These are phyloP conservation scores for Porites lobata DNA, from an alignment of 92 coral and sea anemone genomes.

Conservation along the genomic window DNA sequence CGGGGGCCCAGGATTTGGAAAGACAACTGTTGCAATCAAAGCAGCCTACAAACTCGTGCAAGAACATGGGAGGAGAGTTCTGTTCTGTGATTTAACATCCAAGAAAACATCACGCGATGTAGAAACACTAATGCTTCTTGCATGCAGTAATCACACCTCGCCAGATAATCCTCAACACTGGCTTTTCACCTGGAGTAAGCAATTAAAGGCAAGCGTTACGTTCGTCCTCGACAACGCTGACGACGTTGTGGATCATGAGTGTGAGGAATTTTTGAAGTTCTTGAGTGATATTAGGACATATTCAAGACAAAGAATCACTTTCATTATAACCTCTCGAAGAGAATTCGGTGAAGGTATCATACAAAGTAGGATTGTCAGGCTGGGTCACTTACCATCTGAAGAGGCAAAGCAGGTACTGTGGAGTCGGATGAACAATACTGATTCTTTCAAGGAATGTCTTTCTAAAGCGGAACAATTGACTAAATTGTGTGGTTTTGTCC, in stretches of 20 bases:
- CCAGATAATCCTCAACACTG: conserved; percentile 21
- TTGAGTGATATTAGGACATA: background rate
- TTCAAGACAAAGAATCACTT: background rate
- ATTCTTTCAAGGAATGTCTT: background rate
- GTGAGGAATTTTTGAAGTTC: background rate
- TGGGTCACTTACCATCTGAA: background rate
- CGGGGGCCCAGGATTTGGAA: conserved; percentile 57
- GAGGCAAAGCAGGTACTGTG: background rate
- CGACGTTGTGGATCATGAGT: background rate
- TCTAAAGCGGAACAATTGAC: background rate
- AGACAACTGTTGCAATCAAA: conserved; percentile 40
- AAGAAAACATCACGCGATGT: background rate
- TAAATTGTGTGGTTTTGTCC: background rate
- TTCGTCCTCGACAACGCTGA: conserved; percentile 18
- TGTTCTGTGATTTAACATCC: conserved; percentile 14
- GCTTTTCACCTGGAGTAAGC: conserved; percentile 18
- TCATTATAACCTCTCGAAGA: conserved; percentile 7
- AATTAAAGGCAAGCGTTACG: background rate
- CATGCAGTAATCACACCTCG: background rate
- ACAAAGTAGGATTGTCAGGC: background rate
- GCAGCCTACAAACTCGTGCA: conserved; percentile 21
- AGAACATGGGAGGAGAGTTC: background rate
- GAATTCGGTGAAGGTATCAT: background rate
- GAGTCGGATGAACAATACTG: background rate
- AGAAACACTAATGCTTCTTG: conserved; percentile 13